Base-by-base conservation (phyloP, 53 echinoderm and acorn worm species). In the Mesocentrotus franciscanus region DNA sequence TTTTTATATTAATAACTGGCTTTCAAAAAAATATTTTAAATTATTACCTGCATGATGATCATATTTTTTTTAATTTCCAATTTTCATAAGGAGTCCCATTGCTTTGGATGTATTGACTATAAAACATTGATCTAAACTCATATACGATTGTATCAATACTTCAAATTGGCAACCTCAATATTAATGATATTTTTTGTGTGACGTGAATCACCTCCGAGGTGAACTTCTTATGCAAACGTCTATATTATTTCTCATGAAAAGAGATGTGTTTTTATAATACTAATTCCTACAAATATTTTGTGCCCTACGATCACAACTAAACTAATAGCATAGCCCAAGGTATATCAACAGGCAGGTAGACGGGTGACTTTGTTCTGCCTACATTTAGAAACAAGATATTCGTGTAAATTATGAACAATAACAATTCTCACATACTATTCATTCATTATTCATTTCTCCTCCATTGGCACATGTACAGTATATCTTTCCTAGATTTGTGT, bases 341-440 rank as follows among this genome's bases (percentile, higher is more conserved):
- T 91, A 22, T 20, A 36, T 33, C 66, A 68, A 62, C 35, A 68
- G 64, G 22, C 2, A 12, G 62, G 11, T 62, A 18, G 8, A 70
- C 91, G 66, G 91, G 10, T 35, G 91, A 57, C 87, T 87, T 87
- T 87, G 87, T 87, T 91, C 22, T 68, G 33, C 42, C 36, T 66
- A 68, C 35, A 17, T 22, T 64, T 35, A 15, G 91, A 68, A 91
- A 91, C 62, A 35, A 64, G 91, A 91, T 91, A 91, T 91, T 68
- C 91, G 91, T 91, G 91, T 91, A 91, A 91, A 91, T 91, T 68
- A 60, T 68, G 70, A 62, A 87, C 26, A 87, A 87, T 87, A 87
- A 87, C 87, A 87, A 87, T 87, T 57, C 58, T 87, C 87, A 87
- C 58, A 12, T 10, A 75, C 10, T 76, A 15, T 55, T 84, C 49